phyloP scores from a whole-genome alignment of 2,888 invertebrate genomes.

The Pammene fasciana region DNA sequence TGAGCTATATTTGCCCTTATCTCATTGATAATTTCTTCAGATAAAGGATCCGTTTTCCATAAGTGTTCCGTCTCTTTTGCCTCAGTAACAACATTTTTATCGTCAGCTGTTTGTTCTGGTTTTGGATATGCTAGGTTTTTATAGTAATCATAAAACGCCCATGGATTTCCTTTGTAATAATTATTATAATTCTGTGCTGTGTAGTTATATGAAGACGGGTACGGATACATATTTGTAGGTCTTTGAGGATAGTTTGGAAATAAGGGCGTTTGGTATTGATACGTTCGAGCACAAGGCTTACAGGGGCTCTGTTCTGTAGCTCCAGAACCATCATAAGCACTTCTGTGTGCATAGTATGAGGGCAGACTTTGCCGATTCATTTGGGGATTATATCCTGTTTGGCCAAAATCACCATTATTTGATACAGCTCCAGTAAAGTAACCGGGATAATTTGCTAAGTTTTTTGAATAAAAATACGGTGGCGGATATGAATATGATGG shows the following conservation, averaged over 20 bases:
- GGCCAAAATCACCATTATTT: constrained; percentile 53
- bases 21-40: constrained; percentile 62
- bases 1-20: constrained; percentile 64
- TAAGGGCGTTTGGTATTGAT: constrained; percentile 40
- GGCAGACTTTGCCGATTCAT: constrained; percentile 60
- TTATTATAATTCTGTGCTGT: constrained; percentile 48
- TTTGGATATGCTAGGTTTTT: constrained; percentile 46
- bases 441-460: constrained; percentile 37
- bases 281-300: constrained; percentile 43
- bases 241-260: constrained; percentile 36
- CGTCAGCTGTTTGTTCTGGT: constrained; percentile 39
- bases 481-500: constrained; percentile 2
- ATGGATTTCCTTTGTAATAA: constrained; percentile 51
- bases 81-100: constrained; percentile 25
- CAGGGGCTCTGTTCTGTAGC: not conserved
- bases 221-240: constrained; percentile 57
- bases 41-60: constrained; percentile 69
- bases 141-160: constrained; percentile 51
- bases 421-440: constrained; percentile 53
- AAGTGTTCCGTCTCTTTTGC: constrained; percentile 40
- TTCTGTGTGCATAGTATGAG: constrained; percentile 56
- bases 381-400: constrained; percentile 63
- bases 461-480: constrained; percentile 29
- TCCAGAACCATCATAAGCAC: not conserved
- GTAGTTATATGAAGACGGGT: constrained; percentile 59